Evolutionary conservation across 2,113 vertebrate species (phyloP).

Genomic region (Carassius auratus): DNA sequence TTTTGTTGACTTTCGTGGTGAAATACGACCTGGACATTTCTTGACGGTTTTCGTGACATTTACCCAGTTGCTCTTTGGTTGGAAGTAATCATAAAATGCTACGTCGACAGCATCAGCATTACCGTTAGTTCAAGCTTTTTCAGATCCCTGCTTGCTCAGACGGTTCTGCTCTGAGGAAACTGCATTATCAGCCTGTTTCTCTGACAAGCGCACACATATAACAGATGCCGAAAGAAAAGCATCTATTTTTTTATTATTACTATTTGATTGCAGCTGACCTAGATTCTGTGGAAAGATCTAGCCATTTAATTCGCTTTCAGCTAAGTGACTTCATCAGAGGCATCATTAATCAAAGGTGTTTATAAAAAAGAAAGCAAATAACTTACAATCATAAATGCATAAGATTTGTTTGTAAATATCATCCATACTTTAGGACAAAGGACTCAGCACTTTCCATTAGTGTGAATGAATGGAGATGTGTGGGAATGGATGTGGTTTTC

Average conservation of each 20-base stretch:
- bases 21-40: neutral
- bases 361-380: neutral
- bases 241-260: neutral
- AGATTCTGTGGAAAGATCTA: neutral
- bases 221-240: slow-evolving; percentile 14
- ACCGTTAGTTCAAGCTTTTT: slow-evolving; percentile 60
- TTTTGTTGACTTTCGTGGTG: neutral
- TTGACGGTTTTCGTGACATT: neutral
- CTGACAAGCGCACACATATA: slow-evolving; percentile 38
- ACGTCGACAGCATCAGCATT: neutral
- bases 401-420: neutral
- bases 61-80: neutral
- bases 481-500: slow-evolving; percentile 30
- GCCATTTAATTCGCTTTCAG: neutral
- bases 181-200: slow-evolving; percentile 49
- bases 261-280: neutral
- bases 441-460: neutral
- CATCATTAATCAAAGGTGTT: neutral
- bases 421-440: neutral
- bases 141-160: slow-evolving; percentile 63
- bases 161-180: slow-evolving; percentile 64
- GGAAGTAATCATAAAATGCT: neutral
- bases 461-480: neutral
- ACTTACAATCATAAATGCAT: neutral
- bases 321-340: neutral